Evolutionary conservation across 2,113 vertebrate genomes (phyloP), one percentile per base, ranked within the genome.

Genomic region (Indri indri): DNA sequence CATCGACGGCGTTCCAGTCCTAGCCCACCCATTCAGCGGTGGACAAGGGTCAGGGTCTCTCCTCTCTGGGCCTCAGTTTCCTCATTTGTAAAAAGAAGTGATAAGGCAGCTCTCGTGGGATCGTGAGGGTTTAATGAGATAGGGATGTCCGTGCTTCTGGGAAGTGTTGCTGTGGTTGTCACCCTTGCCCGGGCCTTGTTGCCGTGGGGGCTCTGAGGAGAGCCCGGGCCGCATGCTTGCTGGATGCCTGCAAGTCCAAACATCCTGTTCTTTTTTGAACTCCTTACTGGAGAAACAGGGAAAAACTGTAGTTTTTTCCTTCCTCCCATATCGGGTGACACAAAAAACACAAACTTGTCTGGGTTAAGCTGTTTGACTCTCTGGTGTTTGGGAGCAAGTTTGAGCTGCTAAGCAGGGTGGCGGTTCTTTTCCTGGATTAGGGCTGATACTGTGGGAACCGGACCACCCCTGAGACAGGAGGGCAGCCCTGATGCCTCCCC

Each of bases 211-310:
- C 47, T 61, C 22, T 12, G 17, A n/a, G 6, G 81, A 77, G 70
- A 70, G 89, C 89, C 93, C 18, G 54, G 76, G 76, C 96, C 92
- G 93, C 65, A 57, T 9, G 16, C 90, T 76, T 45, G 8, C 91
- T 97, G 63, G 80, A 79, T 71, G 81, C 84, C 95, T 90, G 52
- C 17, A 27, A 94, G 77, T 81, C 95, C 96, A 97, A 96, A 98
- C 96, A 97, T 97, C 98, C 98, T 97, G 97, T 95, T 88, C 84
- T 86, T 91, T 97, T 96, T 88, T 95, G 88, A 94, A 89, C 88
- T 94, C 81, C 82, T 94, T 93, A 81, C 83, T 95, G 95, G 84
- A 97, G 94, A 93, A 95, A 82, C 95, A 25, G 66, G 89, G 93
- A 68, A 97, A 96, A 84, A 76, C 93, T 87, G 37, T 45, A 16